A percentile compares a stretch with the other conserved stretches of the same genome.
phyloP scores from a whole-genome alignment of 2,113 vertebrate genomes.

The Hemiscyllium ocellatum region DNA sequence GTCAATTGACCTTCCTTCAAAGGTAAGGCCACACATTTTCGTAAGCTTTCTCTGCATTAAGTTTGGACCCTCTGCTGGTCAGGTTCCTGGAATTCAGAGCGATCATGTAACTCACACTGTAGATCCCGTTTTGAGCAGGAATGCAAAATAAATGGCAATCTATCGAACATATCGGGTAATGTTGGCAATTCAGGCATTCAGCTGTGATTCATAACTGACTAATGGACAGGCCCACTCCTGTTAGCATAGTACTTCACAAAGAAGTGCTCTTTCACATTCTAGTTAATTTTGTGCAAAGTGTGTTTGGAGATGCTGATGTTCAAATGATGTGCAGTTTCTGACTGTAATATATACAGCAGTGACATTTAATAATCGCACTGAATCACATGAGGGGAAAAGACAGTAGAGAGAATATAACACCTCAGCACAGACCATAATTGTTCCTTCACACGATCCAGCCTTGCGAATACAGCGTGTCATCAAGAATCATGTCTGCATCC shows the following conservation, averaged over 20 bases:
- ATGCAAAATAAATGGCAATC: not conserved
- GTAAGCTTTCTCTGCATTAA: not conserved
- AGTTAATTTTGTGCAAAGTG: not conserved
- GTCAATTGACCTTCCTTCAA: not conserved
- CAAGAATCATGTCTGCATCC: not conserved
- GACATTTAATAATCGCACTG: not conserved
- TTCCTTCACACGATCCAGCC: not conserved
- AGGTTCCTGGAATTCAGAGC: not conserved
- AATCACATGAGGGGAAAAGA: not conserved
- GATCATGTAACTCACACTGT: not conserved
- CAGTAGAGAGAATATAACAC: not conserved
- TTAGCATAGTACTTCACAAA: not conserved
- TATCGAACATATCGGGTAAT: not conserved
- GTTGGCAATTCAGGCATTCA: not conserved
- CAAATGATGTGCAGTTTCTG: not conserved
- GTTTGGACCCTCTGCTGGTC: not conserved
- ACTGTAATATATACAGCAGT: not conserved
- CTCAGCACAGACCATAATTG: not conserved
- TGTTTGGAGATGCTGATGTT: slow-evolving; percentile 9
- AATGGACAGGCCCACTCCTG: not conserved
- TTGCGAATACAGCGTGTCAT: not conserved
- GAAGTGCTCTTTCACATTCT: not conserved
- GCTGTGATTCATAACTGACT: not conserved
- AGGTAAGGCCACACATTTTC: not conserved
- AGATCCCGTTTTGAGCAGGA: not conserved